A percentile compares a stretch with the other conserved stretches of the same genome.
phyloP scores from a whole-genome alignment of 2,797 vertebrate genomes.

The Simalia tracyae region DNA sequence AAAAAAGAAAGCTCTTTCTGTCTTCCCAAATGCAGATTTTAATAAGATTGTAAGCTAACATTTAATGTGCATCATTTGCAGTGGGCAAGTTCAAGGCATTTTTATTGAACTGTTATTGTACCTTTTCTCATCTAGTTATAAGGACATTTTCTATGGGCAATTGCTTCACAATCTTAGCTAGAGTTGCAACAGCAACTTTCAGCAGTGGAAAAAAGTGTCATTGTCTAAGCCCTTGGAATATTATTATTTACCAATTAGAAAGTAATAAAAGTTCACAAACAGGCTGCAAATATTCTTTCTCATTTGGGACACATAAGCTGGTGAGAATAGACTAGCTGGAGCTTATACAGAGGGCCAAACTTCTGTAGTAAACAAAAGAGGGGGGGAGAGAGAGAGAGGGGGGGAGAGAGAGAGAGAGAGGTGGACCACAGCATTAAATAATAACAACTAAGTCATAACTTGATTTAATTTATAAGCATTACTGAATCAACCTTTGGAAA shows the following conservation, averaged over 20 bases:
- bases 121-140: background rate
- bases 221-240: background rate
- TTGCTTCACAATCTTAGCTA: background rate
- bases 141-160: background rate
- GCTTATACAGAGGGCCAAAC: background rate
- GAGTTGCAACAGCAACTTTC: background rate
- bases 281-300: background rate
- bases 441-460: background rate
- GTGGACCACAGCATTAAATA: background rate
- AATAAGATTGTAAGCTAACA: slow-evolving; percentile 2
- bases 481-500: background rate
- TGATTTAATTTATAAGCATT: background rate
- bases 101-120: background rate
- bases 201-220: background rate
- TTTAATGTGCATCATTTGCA: background rate
- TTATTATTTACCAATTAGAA: background rate
- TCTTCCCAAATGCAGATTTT: background rate
- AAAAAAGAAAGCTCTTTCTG: background rate
- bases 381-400: too few relatives aligned
- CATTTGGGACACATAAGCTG: background rate
- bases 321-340: background rate
- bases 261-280: background rate
- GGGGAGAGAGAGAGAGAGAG: too few relatives aligned
- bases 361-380: too few relatives aligned
- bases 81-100: background rate